These are phyloP conservation scores for Scaptomyza hsui DNA, from an alignment of 1,140 invertebrate genomes.

Conservation along the genomic window DNA sequence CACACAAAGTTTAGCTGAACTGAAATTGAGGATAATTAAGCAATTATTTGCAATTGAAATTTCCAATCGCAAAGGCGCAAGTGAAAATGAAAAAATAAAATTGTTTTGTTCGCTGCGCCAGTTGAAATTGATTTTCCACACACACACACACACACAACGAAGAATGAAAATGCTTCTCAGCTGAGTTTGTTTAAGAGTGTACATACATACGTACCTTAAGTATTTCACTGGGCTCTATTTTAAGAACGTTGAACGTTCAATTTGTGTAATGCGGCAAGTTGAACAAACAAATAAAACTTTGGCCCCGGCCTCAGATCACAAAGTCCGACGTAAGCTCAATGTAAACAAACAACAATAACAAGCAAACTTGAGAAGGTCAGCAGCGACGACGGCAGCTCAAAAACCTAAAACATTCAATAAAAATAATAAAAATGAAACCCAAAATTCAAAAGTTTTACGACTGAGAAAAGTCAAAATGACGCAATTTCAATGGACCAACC, in stretches of 20 bases:
- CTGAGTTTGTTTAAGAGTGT: constrained; percentile 12
- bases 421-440: constrained; percentile 42
- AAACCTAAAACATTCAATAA: constrained; percentile 70
- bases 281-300: constrained; percentile 72
- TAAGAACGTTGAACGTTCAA: constrained; percentile 40
- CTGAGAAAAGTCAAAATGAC: too few relatives aligned
- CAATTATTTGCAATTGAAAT: constrained; percentile 77
- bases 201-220: constrained; percentile 6
- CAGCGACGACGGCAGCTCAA: constrained; percentile 51
- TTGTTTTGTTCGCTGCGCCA: constrained; percentile 24
- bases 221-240: constrained; percentile 37
- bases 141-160: constrained; percentile 18
- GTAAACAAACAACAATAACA: constrained; percentile 37
- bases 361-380: constrained; percentile 72
- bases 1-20: constrained; percentile 2
- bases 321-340: constrained; percentile 11
- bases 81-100: constrained; percentile 54
- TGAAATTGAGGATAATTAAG: constrained; percentile 75
- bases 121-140: constrained; percentile 75
- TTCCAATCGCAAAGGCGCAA: constrained; percentile 48
- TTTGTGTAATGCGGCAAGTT: constrained; percentile 55
- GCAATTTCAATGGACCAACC: background rate
- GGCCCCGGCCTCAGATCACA: constrained; percentile 49
- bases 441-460: constrained; percentile 15
- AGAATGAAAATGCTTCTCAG: background rate